phyloP scores from a whole-genome alignment of 1,140 invertebrate genomes.

The Eurosta solidaginis region DNA sequence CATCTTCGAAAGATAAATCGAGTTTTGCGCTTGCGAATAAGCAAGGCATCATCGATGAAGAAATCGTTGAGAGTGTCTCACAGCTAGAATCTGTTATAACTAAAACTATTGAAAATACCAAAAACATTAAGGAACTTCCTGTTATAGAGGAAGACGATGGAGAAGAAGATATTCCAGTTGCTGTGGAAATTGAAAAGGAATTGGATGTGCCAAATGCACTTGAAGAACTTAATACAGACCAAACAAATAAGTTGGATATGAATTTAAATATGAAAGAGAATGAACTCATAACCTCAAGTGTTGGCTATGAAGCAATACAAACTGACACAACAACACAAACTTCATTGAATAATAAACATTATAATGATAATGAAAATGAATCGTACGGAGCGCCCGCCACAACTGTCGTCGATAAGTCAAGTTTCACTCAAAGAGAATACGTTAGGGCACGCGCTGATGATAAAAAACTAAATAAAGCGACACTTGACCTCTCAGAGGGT shows the following conservation, averaged over 20 bases:
- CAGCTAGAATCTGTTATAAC: constrained; percentile 55
- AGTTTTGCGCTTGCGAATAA: constrained; percentile 20
- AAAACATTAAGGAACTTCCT: constrained; percentile 53
- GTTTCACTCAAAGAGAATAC: neutral
- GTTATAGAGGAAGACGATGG: constrained; percentile 43
- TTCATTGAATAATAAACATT: constrained; percentile 8
- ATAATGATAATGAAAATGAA: neutral
- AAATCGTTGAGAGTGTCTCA: constrained; percentile 54
- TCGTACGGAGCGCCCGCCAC: neutral
- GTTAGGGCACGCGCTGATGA: neutral
- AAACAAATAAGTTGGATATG: neutral
- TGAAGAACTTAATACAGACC: neutral
- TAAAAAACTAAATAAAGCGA: neutral
- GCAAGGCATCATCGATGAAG: constrained; percentile 43
- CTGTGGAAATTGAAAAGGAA: constrained; percentile 11
- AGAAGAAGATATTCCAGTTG: constrained; percentile 40
- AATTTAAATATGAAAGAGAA: neutral
- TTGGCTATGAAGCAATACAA: neutral
- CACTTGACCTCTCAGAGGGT: neutral
- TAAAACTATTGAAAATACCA: constrained; percentile 57
- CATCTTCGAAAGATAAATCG: neutral
- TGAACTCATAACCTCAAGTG: neutral
- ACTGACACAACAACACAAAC: neutral
- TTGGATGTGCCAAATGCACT: neutral
- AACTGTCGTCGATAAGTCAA: neutral